Conservation (phyloP, 1,140 invertebrate species). For the Aphis craccivora region DNA sequence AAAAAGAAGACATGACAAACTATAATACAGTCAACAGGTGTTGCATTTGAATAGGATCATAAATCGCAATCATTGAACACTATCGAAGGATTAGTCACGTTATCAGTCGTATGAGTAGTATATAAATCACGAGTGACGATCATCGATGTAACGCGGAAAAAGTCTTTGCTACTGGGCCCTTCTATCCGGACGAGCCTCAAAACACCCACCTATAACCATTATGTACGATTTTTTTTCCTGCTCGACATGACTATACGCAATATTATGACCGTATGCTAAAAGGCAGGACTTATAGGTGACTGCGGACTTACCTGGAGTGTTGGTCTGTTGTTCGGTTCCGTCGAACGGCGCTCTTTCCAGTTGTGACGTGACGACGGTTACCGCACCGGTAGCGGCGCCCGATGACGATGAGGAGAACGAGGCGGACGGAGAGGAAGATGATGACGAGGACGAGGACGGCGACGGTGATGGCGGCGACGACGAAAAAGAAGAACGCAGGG, state of each 20-base stretch:
- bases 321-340: conserved; percentile 46
- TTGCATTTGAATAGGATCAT: background rate
- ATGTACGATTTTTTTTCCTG: no score
- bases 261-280: no score
- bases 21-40: conserved; percentile 38
- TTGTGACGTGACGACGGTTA: conserved; percentile 38
- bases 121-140: background rate
- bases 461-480: background rate
- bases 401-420: background rate
- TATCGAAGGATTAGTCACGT: background rate
- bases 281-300: background rate
- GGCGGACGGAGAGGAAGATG: background rate
- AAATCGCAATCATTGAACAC: conserved; percentile 8
- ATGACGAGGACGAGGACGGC: background rate
- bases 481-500: background rate
- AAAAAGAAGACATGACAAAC: background rate
- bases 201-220: background rate
- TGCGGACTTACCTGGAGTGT: conserved; percentile 34
- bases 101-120: background rate
- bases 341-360: conserved; percentile 51
- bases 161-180: background rate
- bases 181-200: background rate
- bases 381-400: background rate
- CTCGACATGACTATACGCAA: no score
- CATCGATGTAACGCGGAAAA: background rate